Percentiles rank a stretch among this genome's conserved stretches.
Evolutionary conservation across 2,888 invertebrate genomes (phyloP).

Genomic region (Phymatocera aterrima): DNA sequence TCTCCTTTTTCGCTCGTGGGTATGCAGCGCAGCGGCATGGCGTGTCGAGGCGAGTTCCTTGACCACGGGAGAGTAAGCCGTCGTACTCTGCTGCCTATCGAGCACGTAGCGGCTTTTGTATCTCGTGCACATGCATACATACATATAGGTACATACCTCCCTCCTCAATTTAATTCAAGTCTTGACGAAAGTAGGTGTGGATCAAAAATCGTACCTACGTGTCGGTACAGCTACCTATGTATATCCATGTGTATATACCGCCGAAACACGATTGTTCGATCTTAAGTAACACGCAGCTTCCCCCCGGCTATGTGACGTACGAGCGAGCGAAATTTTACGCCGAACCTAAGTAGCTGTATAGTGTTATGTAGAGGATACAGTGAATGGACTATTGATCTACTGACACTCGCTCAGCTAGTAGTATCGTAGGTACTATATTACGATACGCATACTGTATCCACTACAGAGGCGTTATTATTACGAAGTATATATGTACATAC

Average conservation of each 20-base stretch:
- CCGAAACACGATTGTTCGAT: neutral
- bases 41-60: slow-evolving; percentile 29
- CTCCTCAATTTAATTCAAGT: too few species aligned
- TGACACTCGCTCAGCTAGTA: neutral
- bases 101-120: neutral
- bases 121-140: too few species aligned
- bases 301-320: too few species aligned
- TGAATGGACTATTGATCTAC: slow-evolving; percentile 21
- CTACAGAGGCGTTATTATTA: too few species aligned
- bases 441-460: too few species aligned
- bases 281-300: neutral
- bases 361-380: neutral
- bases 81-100: slow-evolving; percentile 25
- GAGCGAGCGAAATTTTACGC: neutral
- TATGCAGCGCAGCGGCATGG: slow-evolving; percentile 24
- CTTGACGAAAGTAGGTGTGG: too few species aligned
- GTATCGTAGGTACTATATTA: too few species aligned
- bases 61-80: slow-evolving; percentile 28
- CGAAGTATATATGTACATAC: too few species aligned
- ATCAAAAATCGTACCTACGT: too few species aligned
- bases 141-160: too few species aligned
- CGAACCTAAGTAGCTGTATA: neutral
- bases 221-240: neutral
- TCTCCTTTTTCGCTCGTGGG: too few species aligned
- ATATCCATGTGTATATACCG: neutral